Conservation (phyloP, 1,140 invertebrate genomes). For the Maniola jurtina region DNA sequence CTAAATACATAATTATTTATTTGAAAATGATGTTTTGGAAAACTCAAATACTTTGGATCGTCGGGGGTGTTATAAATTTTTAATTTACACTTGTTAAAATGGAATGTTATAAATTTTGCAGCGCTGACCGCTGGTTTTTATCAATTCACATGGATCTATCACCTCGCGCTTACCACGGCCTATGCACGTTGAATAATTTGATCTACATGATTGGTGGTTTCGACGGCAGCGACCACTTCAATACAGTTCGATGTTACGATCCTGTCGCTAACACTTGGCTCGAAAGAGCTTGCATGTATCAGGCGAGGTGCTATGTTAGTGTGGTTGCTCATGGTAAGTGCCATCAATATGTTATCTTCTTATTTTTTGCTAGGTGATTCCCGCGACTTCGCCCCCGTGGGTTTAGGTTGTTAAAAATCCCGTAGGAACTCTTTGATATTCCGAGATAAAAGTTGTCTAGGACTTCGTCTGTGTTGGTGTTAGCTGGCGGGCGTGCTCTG, state of each 20-base stretch:
- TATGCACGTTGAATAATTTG: conserved; percentile 82
- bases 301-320: conserved; percentile 87
- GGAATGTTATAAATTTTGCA: conserved; percentile 36
- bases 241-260: conserved; percentile 84
- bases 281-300: conserved; percentile 87
- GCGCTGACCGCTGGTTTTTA: conserved; percentile 83
- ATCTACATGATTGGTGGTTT: conserved; percentile 90
- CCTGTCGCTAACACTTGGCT: conserved; percentile 82
- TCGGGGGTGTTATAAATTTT: no score
- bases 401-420: no score
- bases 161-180: conserved; percentile 87
- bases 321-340: conserved; percentile 82
- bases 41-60: no score
- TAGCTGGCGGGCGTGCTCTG: no score
- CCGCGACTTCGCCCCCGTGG: no score
- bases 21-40: no score
- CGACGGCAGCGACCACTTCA: conserved; percentile 86
- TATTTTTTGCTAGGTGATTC: no score
- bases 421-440: no score
- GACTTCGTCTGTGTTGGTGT: no score
- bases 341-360: neutral
- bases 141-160: conserved; percentile 81
- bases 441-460: no score
- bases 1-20: no score
- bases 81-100: no score